Percentiles rank a stretch among this genome's conserved stretches.
Evolutionary conservation across 2,888 invertebrate species (phyloP).

Genomic region (Spodoptera littoralis): DNA sequence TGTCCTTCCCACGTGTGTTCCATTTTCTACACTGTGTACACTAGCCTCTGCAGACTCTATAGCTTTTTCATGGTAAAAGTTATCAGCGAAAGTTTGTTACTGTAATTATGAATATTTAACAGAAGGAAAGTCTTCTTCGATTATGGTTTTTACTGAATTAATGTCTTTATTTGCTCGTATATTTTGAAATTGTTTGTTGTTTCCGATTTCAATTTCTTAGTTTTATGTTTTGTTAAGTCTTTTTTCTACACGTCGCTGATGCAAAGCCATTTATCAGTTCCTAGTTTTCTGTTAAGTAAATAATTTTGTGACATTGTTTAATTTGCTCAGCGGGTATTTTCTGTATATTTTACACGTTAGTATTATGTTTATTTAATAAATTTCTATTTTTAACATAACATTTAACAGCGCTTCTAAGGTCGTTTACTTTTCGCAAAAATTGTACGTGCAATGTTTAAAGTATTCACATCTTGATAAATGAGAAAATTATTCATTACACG

Average conservation of each 20-base stretch:
- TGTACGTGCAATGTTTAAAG: background rate
- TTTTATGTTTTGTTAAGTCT: background rate
- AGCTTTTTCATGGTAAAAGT: slow-evolving; percentile 30
- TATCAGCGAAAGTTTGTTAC: slow-evolving; percentile 45
- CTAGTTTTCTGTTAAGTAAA: background rate
- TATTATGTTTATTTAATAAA: slow-evolving; percentile 12
- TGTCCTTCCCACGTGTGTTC: slow-evolving; percentile 74
- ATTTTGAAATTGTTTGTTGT: background rate
- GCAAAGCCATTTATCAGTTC: background rate
- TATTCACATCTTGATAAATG: slow-evolving; percentile 13
- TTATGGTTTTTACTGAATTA: background rate
- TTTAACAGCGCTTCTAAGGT: slow-evolving; percentile 13
- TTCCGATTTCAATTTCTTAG: background rate
- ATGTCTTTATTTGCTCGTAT: background rate
- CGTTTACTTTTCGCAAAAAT: slow-evolving; percentile 19
- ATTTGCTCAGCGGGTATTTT: slow-evolving; percentile 11
- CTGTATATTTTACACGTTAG: slow-evolving; percentile 2
- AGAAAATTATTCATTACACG: slow-evolving; percentile 15
- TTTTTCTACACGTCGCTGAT: too few relatives aligned
- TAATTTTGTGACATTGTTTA: slow-evolving; percentile 3
- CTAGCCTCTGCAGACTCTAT: slow-evolving; percentile 16
- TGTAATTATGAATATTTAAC: slow-evolving; percentile 34
- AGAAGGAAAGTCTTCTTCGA: slow-evolving; percentile 24
- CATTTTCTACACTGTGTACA: slow-evolving; percentile 62
- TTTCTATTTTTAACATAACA: slow-evolving; percentile 15